These are phyloP conservation scores for Syngnathus typhle DNA, from an alignment of 2,113 vertebrate species.

Conservation along the genomic window DNA sequence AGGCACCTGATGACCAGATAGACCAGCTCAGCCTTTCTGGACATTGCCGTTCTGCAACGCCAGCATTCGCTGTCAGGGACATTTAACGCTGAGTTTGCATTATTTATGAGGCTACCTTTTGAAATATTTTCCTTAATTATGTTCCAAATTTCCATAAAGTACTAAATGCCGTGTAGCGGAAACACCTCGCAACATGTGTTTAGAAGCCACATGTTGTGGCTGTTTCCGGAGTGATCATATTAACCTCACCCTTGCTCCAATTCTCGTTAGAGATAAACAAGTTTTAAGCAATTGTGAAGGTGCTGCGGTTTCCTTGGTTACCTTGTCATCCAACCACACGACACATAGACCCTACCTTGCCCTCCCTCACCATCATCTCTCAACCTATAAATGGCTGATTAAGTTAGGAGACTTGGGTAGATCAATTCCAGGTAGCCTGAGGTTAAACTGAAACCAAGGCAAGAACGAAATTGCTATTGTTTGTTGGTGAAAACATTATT, in stretches of 20 bases:
- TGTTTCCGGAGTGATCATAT: conserved; percentile 61
- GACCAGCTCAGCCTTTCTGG: conserved; percentile 64
- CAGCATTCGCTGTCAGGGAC: conserved; percentile 68
- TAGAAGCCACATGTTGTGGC: conserved; percentile 44
- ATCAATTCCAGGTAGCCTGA: conserved; percentile 68
- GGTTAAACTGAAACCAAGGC: conserved; percentile 64
- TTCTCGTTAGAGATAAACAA: conserved; percentile 57
- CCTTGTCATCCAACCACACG: conserved; percentile 61
- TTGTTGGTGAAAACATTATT: conserved; percentile 55
- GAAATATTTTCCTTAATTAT: conserved; percentile 68
- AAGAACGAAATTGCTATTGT: conserved; percentile 68
- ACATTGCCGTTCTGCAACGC: conserved; percentile 59
- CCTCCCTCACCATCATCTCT: conserved; percentile 41
- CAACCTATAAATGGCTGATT: conserved; percentile 67
- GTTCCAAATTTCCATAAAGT: conserved; percentile 60
- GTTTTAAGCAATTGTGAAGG: conserved; percentile 65
- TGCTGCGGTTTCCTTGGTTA: conserved; percentile 68
- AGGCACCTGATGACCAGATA: conserved; percentile 65
- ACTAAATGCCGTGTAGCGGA: conserved; percentile 15
- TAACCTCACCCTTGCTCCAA: conserved; percentile 54
- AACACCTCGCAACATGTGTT: conserved; percentile 23
- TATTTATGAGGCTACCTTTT: conserved; percentile 72
- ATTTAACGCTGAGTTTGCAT: conserved; percentile 69
- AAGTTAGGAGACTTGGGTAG: conserved; percentile 64
- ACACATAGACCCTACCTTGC: conserved; percentile 35